Percentiles rank a stretch among this genome's conserved stretches.
Evolutionary conservation across 1,140 invertebrate genomes (phyloP).

Genomic region (Solen grandis): DNA sequence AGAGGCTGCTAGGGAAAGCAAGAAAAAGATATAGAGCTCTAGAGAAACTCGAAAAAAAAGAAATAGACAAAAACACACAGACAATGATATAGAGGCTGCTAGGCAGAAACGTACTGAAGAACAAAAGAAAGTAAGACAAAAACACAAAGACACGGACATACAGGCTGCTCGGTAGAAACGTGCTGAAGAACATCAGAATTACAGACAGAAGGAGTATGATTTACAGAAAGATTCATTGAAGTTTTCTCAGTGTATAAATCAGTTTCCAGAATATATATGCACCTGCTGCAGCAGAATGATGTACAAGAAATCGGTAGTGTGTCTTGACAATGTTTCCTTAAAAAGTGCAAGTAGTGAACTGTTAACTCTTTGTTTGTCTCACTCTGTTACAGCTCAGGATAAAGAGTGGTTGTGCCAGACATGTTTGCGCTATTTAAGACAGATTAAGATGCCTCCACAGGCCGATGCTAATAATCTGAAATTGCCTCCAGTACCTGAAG

Average conservation of each 20-base stretch:
- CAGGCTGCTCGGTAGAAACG: too few species aligned
- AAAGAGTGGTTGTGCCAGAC: slow-evolving; percentile 45
- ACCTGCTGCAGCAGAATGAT: slow-evolving; percentile 48
- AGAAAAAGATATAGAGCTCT: neutral
- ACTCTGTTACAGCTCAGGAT: slow-evolving; percentile 2
- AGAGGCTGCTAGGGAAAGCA: neutral
- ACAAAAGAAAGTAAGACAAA: too few species aligned
- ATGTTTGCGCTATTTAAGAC: slow-evolving; percentile 40
- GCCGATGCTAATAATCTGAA: slow-evolving; percentile 44
- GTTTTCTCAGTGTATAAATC: slow-evolving; percentile 26
- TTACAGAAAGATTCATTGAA: neutral
- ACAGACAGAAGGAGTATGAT: too few species aligned
- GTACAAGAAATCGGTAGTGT: slow-evolving; percentile 44
- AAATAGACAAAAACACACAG: too few species aligned
- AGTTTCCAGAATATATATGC: slow-evolving; percentile 52
- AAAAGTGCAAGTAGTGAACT: slow-evolving; percentile 1
- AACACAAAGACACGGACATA: too few species aligned
- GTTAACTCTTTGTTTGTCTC: slow-evolving; percentile 16
- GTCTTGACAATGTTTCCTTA: slow-evolving; percentile 3
- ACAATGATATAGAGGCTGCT: too few species aligned
- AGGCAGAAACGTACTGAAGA: too few species aligned
- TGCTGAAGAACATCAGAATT: too few species aligned
- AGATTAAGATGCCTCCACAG: slow-evolving; percentile 45
- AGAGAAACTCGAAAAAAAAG: neutral
- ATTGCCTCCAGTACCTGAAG: slow-evolving; percentile 39